phyloP scores from a whole-genome alignment of 2,113 vertebrate species.

The Syngnathoides biaculeatus region DNA sequence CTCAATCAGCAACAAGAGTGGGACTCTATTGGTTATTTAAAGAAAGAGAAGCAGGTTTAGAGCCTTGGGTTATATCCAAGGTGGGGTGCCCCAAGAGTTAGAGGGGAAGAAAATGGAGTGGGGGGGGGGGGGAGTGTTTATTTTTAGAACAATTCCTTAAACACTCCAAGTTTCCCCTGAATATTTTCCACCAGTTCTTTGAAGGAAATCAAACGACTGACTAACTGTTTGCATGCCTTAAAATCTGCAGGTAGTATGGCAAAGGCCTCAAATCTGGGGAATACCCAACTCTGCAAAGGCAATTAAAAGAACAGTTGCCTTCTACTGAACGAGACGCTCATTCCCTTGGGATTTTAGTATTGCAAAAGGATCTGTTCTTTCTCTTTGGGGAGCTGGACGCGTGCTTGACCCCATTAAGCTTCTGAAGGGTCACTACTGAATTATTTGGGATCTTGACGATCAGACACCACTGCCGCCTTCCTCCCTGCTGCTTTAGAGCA shows the following conservation, averaged over 20 bases:
- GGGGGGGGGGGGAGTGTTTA: too few species aligned
- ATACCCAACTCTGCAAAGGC: constrained; percentile 7
- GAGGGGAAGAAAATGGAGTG: constrained; percentile 31
- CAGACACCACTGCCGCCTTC: background rate
- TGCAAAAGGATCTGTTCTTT: constrained; percentile 26
- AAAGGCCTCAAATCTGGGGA: constrained; percentile 25
- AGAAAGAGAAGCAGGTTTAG: constrained; percentile 44
- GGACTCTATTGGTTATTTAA: constrained; percentile 55
- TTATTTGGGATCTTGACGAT: constrained; percentile 20
- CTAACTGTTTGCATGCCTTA: constrained; percentile 29
- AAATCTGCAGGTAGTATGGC: constrained; percentile 19
- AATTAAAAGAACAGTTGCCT: background rate
- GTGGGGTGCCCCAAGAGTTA: constrained; percentile 43
- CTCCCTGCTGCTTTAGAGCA: constrained; percentile 36
- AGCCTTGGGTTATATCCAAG: constrained; percentile 51
- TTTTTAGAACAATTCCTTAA: constrained; percentile 70
- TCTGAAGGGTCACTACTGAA: constrained; percentile 22
- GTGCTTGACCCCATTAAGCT: constrained; percentile 33
- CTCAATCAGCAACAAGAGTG: constrained; percentile 4
- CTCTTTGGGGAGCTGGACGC: constrained; percentile 18
- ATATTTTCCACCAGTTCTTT: constrained; percentile 59
- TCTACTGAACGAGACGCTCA: constrained; percentile 21
- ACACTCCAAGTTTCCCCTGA: constrained; percentile 52
- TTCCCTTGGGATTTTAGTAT: constrained; percentile 18
- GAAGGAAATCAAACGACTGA: constrained; percentile 48